Evolutionary conservation across 2,888 invertebrate genomes (phyloP).

Genomic region (Argynnis bischoffii): DNA sequence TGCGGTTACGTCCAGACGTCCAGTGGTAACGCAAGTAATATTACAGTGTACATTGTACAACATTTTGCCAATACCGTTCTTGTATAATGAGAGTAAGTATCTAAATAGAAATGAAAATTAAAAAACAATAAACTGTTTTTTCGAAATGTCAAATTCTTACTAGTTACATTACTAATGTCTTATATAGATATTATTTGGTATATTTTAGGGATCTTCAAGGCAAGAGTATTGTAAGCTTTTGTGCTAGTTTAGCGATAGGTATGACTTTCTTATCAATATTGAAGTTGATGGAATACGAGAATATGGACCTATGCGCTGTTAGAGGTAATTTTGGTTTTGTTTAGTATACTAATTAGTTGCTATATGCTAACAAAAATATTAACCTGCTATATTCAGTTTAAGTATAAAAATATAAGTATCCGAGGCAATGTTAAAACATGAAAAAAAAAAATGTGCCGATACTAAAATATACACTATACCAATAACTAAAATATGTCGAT

Average conservation of each 20-base stretch:
- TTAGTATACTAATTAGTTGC: background rate
- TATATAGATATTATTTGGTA: background rate
- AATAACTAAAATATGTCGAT: too few species aligned
- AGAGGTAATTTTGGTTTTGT: conserved; percentile 53
- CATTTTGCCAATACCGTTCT: too few species aligned
- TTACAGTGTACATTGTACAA: too few species aligned
- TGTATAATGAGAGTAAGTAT: too few species aligned
- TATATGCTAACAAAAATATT: too few species aligned
- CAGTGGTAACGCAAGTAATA: too few species aligned
- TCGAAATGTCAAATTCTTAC: background rate
- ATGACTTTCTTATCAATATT: conserved; percentile 56
- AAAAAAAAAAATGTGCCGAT: background rate
- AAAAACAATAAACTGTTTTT: too few species aligned
- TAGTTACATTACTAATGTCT: background rate
- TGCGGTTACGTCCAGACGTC: too few species aligned
- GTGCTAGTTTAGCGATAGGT: conserved; percentile 58
- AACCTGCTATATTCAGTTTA: too few species aligned
- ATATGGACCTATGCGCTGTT: conserved; percentile 61
- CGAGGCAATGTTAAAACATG: background rate
- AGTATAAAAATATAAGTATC: too few species aligned
- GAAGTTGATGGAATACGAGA: conserved; percentile 54
- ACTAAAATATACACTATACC: too few species aligned
- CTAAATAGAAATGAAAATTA: too few species aligned
- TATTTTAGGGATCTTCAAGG: conserved; percentile 69
- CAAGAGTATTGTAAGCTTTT: conserved; percentile 67